Percentiles rank a stretch among this genome's conserved stretches.
These are phyloP conservation scores for Limnephilus marmoratus DNA, from an alignment of 2,888 invertebrate species.

Conservation along the genomic window DNA sequence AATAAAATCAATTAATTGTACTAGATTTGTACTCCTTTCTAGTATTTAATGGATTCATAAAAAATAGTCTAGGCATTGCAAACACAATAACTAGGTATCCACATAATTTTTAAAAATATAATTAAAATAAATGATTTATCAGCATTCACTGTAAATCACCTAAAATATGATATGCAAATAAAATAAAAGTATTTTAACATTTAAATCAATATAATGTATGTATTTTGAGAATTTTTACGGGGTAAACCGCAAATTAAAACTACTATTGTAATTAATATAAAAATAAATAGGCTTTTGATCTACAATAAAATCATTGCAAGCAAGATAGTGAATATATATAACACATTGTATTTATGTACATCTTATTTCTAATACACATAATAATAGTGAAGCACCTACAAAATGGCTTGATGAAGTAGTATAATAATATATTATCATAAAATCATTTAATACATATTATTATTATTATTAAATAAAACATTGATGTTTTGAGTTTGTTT, in stretches of 20 bases:
- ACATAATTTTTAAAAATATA: not conserved
- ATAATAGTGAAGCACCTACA: not conserved
- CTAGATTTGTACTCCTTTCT: not conserved
- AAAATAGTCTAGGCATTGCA: not conserved
- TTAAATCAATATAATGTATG: too few species aligned
- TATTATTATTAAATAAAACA: not conserved
- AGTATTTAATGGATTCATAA: not conserved
- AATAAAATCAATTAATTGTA: not conserved
- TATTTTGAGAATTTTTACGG: not conserved
- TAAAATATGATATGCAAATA: not conserved
- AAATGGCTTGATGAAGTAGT: not conserved
- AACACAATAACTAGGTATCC: not conserved
- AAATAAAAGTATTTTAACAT: too few species aligned
- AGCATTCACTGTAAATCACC: not conserved
- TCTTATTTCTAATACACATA: not conserved
- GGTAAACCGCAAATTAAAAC: not conserved
- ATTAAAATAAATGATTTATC: not conserved
- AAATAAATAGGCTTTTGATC: not conserved
- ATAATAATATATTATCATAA: not conserved
- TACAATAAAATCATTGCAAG: not conserved
- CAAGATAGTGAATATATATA: not conserved
- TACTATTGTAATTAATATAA: not conserved
- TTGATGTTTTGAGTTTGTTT: not conserved
- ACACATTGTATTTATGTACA: not conserved
- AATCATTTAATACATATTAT: not conserved